These are phyloP conservation scores for Drosophila demipolita DNA, from an alignment of 2,888 invertebrate genomes.

Conservation along the genomic window DNA sequence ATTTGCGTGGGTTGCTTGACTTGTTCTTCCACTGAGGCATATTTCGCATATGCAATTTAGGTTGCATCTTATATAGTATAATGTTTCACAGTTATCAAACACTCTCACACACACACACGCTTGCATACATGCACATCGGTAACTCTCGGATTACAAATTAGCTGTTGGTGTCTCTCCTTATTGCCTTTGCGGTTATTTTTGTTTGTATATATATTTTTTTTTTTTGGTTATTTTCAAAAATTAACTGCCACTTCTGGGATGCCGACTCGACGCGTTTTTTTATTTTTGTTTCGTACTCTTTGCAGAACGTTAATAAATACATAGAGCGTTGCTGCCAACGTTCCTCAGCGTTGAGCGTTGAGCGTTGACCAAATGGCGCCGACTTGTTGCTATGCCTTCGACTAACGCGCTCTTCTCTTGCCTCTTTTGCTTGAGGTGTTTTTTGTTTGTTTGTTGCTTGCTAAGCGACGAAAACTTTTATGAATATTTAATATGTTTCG, in stretches of 20 bases:
- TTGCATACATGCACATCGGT: slow-evolving; percentile 6
- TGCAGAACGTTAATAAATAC: slow-evolving; percentile 72
- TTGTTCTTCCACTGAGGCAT: slow-evolving; percentile 29
- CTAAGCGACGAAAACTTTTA: slow-evolving; percentile 41
- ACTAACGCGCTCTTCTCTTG: slow-evolving; percentile 19
- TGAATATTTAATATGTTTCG: slow-evolving; percentile 71
- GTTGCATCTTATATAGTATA: slow-evolving; percentile 21
- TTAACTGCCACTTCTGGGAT: slow-evolving; percentile 80
- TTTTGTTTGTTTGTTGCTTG: slow-evolving; percentile 31
- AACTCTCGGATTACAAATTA: slow-evolving; percentile 52
- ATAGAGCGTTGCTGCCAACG: slow-evolving; percentile 25
- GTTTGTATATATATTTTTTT: slow-evolving; percentile 8
- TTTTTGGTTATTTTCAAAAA: slow-evolving; percentile 58
- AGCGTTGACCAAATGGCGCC: slow-evolving; percentile 54
- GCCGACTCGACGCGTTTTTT: slow-evolving; percentile 40
- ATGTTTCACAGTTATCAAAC: slow-evolving; percentile 64
- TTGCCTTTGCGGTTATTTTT: slow-evolving; percentile 38
- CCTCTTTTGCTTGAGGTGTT: slow-evolving; percentile 12
- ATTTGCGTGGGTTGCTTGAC: slow-evolving; percentile 62
- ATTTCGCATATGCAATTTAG: not conserved
- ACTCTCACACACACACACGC: slow-evolving; percentile 24
- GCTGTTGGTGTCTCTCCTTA: slow-evolving; percentile 44
- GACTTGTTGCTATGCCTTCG: slow-evolving; percentile 75
- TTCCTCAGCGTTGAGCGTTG: slow-evolving; percentile 23
- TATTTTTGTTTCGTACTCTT: slow-evolving; percentile 38